A percentile compares a stretch with the other conserved stretches of the same genome.
These are phyloP conservation scores for Takifugu bimaculatus DNA, from an alignment of 2,113 vertebrate species.

Conservation along the genomic window DNA sequence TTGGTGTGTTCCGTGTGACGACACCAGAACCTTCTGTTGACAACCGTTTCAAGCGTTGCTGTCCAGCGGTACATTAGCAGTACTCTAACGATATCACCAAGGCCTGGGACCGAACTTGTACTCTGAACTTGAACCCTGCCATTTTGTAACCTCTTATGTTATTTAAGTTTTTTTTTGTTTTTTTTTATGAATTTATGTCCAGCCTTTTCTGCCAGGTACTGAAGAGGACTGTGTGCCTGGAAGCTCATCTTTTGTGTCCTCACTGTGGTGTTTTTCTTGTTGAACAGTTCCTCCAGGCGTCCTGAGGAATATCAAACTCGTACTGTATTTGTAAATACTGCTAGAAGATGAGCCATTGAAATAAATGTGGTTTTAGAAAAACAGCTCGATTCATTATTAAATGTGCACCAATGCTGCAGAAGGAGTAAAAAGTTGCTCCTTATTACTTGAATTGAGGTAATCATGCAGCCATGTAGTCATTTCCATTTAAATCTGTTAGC, in stretches of 20 bases:
- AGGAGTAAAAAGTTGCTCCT: too few species aligned
- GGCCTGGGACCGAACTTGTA: conserved; percentile 3
- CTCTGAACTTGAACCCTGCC: conserved; percentile 37
- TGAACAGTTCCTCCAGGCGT: conserved; percentile 25
- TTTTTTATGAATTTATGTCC: conserved; percentile 18
- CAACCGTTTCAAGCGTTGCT: conserved; percentile 24
- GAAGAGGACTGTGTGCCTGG: conserved; percentile 1
- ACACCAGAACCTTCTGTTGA: conserved; percentile 38
- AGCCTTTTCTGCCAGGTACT: conserved; percentile 1
- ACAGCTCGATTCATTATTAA: neutral
- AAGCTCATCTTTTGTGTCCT: conserved; percentile 26
- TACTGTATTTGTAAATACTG: conserved; percentile 71
- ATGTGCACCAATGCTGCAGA: neutral
- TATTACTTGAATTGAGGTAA: too few species aligned
- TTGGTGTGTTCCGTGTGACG: neutral
- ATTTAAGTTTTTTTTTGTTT: conserved; percentile 51
- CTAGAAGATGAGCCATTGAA: conserved; percentile 62
- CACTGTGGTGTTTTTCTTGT: conserved; percentile 24
- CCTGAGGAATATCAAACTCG: conserved; percentile 41
- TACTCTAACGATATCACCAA: conserved; percentile 1
- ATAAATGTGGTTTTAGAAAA: conserved; percentile 57
- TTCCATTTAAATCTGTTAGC: too few species aligned
- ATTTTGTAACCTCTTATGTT: conserved; percentile 49
- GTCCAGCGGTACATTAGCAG: conserved; percentile 36
- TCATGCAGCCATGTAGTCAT: too few species aligned